Percentiles rank a stretch among this genome's conserved stretches.
Evolutionary conservation across 2,113 vertebrate species (phyloP).

Genomic region (Callorhinus ursinus): DNA sequence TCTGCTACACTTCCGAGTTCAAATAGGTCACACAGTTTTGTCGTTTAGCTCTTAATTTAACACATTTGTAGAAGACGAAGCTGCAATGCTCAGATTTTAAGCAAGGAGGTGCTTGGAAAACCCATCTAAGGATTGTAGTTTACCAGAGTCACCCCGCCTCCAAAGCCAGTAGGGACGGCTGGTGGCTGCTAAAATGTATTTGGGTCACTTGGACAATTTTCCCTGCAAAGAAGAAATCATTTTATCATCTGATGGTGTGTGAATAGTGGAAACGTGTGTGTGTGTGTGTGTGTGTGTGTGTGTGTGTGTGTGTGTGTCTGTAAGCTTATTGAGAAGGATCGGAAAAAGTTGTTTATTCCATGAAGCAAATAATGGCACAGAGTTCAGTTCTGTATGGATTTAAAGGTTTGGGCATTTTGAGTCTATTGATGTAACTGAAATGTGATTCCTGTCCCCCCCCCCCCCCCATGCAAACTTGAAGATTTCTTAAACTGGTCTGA

Average conservation of each 20-base stretch:
- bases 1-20: neutral
- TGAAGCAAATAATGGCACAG: conserved; percentile 48
- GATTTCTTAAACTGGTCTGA: conserved; percentile 61
- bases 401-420: conserved; percentile 48
- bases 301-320: no score
- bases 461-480: conserved; percentile 49
- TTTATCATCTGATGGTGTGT: neutral
- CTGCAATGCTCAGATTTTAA: neutral
- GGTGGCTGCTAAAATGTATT: neutral
- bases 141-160: neutral
- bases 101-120: neutral
- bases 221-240: neutral
- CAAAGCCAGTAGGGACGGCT: neutral
- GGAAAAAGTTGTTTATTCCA: conserved; percentile 45
- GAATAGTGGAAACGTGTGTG: neutral
- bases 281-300: neutral
- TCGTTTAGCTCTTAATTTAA: neutral
- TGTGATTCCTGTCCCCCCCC: neutral
- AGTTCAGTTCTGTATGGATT: conserved; percentile 65
- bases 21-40: neutral
- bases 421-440: neutral
- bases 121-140: neutral
- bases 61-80: neutral
- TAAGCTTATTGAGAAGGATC: neutral
- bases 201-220: neutral